Evolutionary conservation across 2,888 invertebrate species (phyloP).

Genomic region (Euzophera pinguis): DNA sequence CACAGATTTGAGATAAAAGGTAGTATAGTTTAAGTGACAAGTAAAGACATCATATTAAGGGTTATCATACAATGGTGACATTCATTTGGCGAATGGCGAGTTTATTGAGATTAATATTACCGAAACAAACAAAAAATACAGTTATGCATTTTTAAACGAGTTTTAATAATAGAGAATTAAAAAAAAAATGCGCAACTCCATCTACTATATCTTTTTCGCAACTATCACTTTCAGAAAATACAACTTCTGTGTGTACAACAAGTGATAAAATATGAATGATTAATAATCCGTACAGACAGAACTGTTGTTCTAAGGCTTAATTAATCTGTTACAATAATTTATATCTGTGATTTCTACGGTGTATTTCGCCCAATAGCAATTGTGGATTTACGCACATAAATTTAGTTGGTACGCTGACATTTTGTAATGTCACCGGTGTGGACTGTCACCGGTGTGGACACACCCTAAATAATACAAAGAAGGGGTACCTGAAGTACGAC

Average conservation of each 20-base stretch:
- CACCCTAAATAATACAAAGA: too few relatives aligned
- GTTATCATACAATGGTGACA: background rate
- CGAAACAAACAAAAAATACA: too few relatives aligned
- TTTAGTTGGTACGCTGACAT: background rate
- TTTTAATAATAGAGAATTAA: too few relatives aligned
- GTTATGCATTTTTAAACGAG: too few relatives aligned
- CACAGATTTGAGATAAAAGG: conserved; percentile 39
- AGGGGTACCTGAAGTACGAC: too few relatives aligned
- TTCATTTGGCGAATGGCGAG: background rate
- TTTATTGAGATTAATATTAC: too few relatives aligned
- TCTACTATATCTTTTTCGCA: too few relatives aligned
- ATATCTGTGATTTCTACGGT: background rate
- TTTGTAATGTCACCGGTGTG: background rate
- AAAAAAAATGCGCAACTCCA: too few relatives aligned
- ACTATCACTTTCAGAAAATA: too few relatives aligned
- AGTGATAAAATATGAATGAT: background rate
- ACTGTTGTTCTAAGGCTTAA: background rate
- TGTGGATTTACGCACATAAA: conserved; percentile 1
- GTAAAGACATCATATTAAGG: conserved; percentile 33
- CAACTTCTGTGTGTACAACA: background rate
- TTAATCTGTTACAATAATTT: conserved; percentile 8
- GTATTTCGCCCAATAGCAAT: background rate
- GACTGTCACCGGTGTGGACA: too few relatives aligned
- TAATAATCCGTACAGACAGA: background rate
- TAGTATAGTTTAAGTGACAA: conserved; percentile 33